Percentiles rank a stretch among this genome's conserved stretches.
Evolutionary conservation across 2,888 invertebrate species (phyloP).

Genomic region (Agrypnus murinus): DNA sequence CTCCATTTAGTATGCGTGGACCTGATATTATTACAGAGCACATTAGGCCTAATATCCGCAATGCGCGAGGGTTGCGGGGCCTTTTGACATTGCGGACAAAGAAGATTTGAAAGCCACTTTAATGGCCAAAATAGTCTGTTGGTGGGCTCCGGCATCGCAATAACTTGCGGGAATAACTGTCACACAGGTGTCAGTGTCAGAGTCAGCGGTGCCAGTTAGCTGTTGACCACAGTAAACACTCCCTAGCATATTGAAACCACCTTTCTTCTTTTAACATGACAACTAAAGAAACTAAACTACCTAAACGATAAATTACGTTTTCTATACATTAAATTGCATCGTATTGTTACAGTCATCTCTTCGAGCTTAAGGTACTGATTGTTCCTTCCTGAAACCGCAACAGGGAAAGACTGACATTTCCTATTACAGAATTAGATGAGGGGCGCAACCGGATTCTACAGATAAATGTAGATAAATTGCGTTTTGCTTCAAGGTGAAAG

Average conservation of each 20-base stretch:
- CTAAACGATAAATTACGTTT: constrained; percentile 11
- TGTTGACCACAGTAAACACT: constrained; percentile 12
- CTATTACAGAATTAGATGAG: constrained; percentile 14
- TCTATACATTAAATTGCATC: background rate
- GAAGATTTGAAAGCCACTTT: constrained; percentile 26
- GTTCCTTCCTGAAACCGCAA: constrained; percentile 19
- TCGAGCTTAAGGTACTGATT: constrained; percentile 13
- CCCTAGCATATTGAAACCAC: constrained; percentile 17
- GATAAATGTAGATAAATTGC: constrained; percentile 22
- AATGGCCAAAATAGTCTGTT: constrained; percentile 22
- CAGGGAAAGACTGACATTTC: constrained; percentile 15
- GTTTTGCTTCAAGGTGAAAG: constrained; percentile 5
- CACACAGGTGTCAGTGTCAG: constrained; percentile 16
- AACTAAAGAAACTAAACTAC: background rate
- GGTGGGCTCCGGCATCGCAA: constrained; percentile 9
- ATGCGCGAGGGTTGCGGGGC: constrained; percentile 22
- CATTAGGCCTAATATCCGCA: constrained; percentile 27
- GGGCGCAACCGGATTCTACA: constrained; percentile 13
- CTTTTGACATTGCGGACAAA: constrained; percentile 27
- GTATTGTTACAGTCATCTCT: constrained; percentile 8
- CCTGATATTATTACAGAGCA: constrained; percentile 26
- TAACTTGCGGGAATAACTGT: constrained; percentile 19
- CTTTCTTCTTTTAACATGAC: background rate
- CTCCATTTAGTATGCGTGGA: constrained; percentile 27
- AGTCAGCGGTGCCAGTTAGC: background rate